Evolutionary conservation across 2,797 vertebrate species (phyloP), one percentile per base, ranked within the genome.

Genomic region (Macroramphosus scolopax): DNA sequence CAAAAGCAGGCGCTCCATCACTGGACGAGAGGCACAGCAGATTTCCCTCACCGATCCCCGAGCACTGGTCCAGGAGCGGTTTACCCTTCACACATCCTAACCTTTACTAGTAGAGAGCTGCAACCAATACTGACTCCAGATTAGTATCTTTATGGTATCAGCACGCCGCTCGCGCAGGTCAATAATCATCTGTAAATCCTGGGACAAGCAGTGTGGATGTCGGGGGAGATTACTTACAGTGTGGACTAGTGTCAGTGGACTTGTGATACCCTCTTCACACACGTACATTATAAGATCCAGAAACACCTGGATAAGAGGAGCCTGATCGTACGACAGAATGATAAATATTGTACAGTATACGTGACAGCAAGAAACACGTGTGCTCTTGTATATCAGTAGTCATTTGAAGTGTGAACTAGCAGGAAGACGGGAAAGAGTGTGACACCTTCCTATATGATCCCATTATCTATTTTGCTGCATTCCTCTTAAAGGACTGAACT

Each of bases 1-100:
- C 91, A 92, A 92, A 92, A 89, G 88, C 91, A 81, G 59, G 72
- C 79, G 87, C 81, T 92, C 87, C 80, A 92, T 93, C 91, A 91
- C 32, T 63, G 78, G 77, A 77, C 59, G 34, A 77, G 82, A 75
- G 69, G 56, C 52, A 36, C 73, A 45, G 63, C 73, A 52, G 68
- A 76, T 69, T 59, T 64, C 72, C 47, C 61, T 65, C 52, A 45
- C 72, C 43, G 8, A 54, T 72, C 64, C 63, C 54, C 5, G 12
- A 78, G 64, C 74, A 60, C 74, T 77, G 74, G 68, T 83, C 76
- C 67, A 72, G 68, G 68, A 82, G 45, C 78, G 25, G 68, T 65
- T 81, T 75, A 82, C 75, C 77, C 81, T 79, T 81, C 69, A 81
- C 61, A 79, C 71, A 65, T 37, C 43, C 64, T 59, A 59, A 63